A percentile compares a stretch with the other conserved stretches of the same genome.
These are phyloP conservation scores for Dascillus cervinus DNA, from an alignment of 2,888 invertebrate genomes.

Conservation along the genomic window DNA sequence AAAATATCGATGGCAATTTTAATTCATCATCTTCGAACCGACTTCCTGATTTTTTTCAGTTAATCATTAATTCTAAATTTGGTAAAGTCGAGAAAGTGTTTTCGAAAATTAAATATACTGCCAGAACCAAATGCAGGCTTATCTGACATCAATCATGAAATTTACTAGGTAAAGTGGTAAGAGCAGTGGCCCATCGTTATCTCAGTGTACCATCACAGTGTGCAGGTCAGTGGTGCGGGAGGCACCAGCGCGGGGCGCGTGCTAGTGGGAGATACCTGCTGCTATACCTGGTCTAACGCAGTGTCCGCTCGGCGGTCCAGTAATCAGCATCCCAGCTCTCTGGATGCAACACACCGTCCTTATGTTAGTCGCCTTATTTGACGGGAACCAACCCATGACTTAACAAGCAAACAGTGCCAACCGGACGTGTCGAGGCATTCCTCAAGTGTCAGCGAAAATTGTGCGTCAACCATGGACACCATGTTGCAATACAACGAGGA, in stretches of 20 bases:
- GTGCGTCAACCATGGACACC: conserved; percentile 17
- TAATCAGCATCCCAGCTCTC: conserved; percentile 9
- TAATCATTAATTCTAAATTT: too few species aligned
- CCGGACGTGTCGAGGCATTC: conserved; percentile 5
- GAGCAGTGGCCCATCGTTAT: conserved; percentile 14
- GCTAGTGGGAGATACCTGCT: conserved; percentile 27
- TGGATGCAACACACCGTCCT: too few species aligned
- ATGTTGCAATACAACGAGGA: conserved; percentile 36
- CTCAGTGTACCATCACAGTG: conserved; percentile 17
- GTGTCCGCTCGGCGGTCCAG: conserved; percentile 22
- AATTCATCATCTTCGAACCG: too few species aligned
- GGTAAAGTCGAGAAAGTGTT: too few species aligned
- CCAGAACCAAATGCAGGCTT: too few species aligned
- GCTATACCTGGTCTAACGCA: conserved; percentile 21
- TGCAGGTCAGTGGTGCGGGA: conserved; percentile 18
- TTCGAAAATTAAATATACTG: too few species aligned
- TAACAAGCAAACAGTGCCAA: conserved; percentile 5
- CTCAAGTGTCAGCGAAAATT: conserved; percentile 5
- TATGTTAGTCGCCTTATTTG: conserved; percentile 6
- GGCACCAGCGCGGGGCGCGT: conserved; percentile 20
- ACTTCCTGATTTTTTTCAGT: too few species aligned
- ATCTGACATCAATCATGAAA: conserved; percentile 1
- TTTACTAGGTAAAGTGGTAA: not conserved
- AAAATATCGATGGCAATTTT: too few species aligned
- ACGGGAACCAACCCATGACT: conserved; percentile 6